These are phyloP conservation scores for Brachyptera putata DNA, from an alignment of 2,888 invertebrate genomes.

Conservation along the genomic window DNA sequence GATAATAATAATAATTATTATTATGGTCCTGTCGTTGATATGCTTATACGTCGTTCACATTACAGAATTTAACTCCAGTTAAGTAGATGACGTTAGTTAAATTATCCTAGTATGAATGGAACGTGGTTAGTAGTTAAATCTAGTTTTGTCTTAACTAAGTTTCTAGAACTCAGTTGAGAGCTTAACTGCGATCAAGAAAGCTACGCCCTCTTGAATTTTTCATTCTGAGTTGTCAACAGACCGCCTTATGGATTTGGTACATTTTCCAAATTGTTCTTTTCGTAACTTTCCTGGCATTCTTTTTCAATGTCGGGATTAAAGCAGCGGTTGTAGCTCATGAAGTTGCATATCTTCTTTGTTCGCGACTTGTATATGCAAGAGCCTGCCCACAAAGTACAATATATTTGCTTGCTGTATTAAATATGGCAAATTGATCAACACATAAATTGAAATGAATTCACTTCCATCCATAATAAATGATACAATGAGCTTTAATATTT, in stretches of 20 bases:
- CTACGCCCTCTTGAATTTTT: background rate
- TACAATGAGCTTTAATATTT: background rate
- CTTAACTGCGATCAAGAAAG: background rate
- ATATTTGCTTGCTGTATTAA: background rate
- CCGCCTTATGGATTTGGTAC: background rate
- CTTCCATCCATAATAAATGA: background rate
- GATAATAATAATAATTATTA: too few species aligned
- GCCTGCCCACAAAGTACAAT: too few species aligned
- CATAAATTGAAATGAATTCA: background rate
- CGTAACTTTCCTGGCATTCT: background rate
- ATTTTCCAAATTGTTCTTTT: background rate
- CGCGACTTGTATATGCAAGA: background rate
- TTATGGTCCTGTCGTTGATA: too few species aligned
- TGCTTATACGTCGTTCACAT: background rate
- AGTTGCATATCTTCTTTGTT: background rate
- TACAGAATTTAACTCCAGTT: background rate
- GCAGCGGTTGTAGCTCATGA: background rate
- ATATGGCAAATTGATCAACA: background rate
- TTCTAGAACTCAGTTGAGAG: background rate
- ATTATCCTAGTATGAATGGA: background rate
- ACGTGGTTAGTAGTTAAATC: background rate
- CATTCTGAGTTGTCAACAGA: background rate
- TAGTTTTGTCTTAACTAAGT: background rate
- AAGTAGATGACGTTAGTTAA: background rate
- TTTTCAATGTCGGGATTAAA: background rate